Base-by-base conservation (phyloP, 2,888 invertebrate species). In the Drosophila quinaria region DNA sequence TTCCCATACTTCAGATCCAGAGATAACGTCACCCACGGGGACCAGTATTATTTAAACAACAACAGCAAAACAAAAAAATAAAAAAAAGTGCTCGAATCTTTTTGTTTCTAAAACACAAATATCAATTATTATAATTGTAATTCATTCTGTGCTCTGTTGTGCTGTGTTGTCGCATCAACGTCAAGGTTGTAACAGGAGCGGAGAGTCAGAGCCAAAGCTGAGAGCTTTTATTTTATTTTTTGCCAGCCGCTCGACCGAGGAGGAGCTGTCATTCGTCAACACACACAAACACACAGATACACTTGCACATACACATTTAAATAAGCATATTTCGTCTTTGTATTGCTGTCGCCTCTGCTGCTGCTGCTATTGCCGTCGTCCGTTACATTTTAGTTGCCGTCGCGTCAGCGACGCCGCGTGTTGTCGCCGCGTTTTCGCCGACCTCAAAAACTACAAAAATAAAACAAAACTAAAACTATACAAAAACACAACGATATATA, bases 21-120 rank as follows among this genome's bases (percentile, higher is more conserved):
- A 73, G 79, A 86, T 81, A 84, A 83, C 87, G 79, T 84, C 84
- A 84, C 31, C 68, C 63, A 19, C 39, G 37, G 58, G 17, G 15
- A 61, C 37, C 85, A 84, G 84, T 84, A 81, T 84, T 81, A 81
- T 56, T 56, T 25, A 17, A 46, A 13, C 25, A 15, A 41, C 29
- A 29, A 8, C 29, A 29, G 5, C 25, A 63, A 35, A 37, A 46
- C 11, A 25, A 15, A 29, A 29, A 31, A 10, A 17, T 33, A 19
- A 50, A 67, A 62, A 69, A 59, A 67, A 79, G 73, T 83, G 86
- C 83, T 86, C 86, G 86, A 87, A 86, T 87, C 88, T 78, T 76
- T 76, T 87, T 80, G 78, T 79, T 76, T 68, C 60, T 41, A 71
- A 71, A 72, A 80, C 51, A 59, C 71, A 72, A 70, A 70, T 67